A percentile compares a stretch with the other conserved stretches of the same genome.
Conservation (phyloP, 1,140 invertebrate species). For the Chelonus insularis region DNA sequence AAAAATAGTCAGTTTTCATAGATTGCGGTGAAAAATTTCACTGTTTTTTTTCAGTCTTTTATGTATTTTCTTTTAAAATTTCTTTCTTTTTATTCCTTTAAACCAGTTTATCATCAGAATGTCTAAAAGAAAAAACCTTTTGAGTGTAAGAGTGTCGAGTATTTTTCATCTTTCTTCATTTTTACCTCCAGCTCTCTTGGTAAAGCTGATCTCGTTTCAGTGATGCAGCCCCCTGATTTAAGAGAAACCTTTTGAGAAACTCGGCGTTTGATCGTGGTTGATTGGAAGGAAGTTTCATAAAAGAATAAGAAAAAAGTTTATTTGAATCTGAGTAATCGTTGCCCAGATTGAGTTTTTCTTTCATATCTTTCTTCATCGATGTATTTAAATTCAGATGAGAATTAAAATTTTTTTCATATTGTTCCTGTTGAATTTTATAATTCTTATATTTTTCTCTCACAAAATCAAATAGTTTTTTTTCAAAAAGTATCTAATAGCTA, state of each 20-base stretch:
- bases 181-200: constrained; percentile 8
- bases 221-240: constrained; percentile 17
- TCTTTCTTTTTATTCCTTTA: background rate
- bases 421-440: too few species aligned
- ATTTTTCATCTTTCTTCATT: constrained; percentile 1
- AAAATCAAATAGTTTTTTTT: too few species aligned
- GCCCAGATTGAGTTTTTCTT: background rate
- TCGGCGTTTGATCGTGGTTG: constrained; percentile 4
- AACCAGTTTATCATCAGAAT: background rate
- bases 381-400: too few species aligned
- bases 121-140: constrained; percentile 7
- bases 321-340: background rate
- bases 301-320: background rate
- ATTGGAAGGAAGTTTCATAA: constrained; percentile 6
- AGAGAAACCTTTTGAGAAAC: constrained; percentile 10
- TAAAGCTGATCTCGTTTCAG: constrained; percentile 22
- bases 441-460: too few species aligned
- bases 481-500: too few species aligned
- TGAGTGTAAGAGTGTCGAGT: constrained; percentile 1
- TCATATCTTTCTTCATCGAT: background rate
- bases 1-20: background rate
- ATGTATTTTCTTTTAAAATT: background rate
- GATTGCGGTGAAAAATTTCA: background rate
- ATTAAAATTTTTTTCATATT: too few species aligned
- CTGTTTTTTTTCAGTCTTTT: too few species aligned